Evolutionary conservation across 2,888 invertebrate genomes (phyloP), one percentile per base, ranked within the genome.

Genomic region (Trilocha varians): DNA sequence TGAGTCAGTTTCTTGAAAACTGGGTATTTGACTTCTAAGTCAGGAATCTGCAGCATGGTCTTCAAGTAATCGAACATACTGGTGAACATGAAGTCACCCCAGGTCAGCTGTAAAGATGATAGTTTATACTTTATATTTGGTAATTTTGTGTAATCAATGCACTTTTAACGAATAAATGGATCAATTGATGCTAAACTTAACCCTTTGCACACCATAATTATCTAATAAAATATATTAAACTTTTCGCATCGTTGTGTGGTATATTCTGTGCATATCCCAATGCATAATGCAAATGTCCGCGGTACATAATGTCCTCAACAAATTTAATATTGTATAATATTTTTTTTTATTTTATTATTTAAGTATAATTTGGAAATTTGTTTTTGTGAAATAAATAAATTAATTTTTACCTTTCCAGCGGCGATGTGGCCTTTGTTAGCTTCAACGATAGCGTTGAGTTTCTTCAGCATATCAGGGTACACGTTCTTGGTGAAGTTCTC

Each of bases 11-110:
- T 72, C 51, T 71, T 65, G 53, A 83, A 47, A 4, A 60, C 59
- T 0, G 79, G 80, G 48, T 72, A 70, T 45, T 70, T 66, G 39
- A 67, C 57, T 36, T 66, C 70, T 1, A 73, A 32, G 16, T 78
- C 69, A 1, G 66, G 57, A 16, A 58, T 56, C 17, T 52, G 46
- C 5, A 65, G 42, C 48, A 61, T 50, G 1, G 35, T 16, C 43
- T 60, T 65, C n/a, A 70, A 34, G 46, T 55, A 59, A 39, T 59
- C 67, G 4, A 59, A 50, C 46, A 58, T 39, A 3, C 69, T 62
- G 2, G 65, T 55, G 40, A 67, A 46, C 3, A 58, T 39, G 42
- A 70, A 70, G 35, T 70, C 69, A 1, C 55, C 70, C 70, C 65
- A 63, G 5, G 62, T 57, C n/a, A 70, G 43, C 69, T 70, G 52